Base-by-base conservation (phyloP, 1,140 invertebrate genomes). In the Venustaconcha ellipsiformis region DNA sequence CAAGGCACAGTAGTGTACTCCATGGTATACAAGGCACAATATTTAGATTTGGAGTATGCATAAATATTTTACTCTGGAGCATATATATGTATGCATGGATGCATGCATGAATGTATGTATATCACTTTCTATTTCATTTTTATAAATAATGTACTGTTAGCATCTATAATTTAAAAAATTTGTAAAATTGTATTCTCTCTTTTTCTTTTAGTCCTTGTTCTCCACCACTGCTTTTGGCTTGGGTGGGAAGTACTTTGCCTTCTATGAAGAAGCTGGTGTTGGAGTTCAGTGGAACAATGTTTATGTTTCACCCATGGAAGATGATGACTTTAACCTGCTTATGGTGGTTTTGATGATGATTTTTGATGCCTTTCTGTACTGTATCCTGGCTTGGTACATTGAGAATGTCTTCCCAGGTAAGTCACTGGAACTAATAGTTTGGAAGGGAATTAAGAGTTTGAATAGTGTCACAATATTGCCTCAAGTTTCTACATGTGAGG, bases 231-330 rank as follows among this genome's bases (percentile, higher is more conserved):
- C 94, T 0, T 94, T 96, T 93, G 93, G 94, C 1, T 93, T 93
- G 81, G 94, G 94, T 14, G 93, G 94, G 74, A 91, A 89, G 67
- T 92, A 95, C 37, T 95, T 75, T 83, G 94, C 62, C 90, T 92
- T 84, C 92, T 92, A 87, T 93, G 95, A 92, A 92, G 92, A 83
- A 92, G 91, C 80, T 76, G 92, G 92, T 8, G 86, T 92, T 13
- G 95, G 94, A 62, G 88, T 95, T 15, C 94, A 95, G 83, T 97
- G 95, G 95, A 82, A 89, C 48, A 94, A 95, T 75, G 90, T 97
- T 14, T 93, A 78, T 65, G 76, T 83, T 23, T 88, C 87, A 12
- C 87, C 94, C 0, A 92, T 94, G 1, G 93, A 94, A 56, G 94
- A 95, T 83, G 95, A 96, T 85, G 88, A 92, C 17, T 92, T 95